Evolutionary conservation across 2,797 vertebrate species (phyloP).

Genomic region (Enteromius fasciolatus): DNA sequence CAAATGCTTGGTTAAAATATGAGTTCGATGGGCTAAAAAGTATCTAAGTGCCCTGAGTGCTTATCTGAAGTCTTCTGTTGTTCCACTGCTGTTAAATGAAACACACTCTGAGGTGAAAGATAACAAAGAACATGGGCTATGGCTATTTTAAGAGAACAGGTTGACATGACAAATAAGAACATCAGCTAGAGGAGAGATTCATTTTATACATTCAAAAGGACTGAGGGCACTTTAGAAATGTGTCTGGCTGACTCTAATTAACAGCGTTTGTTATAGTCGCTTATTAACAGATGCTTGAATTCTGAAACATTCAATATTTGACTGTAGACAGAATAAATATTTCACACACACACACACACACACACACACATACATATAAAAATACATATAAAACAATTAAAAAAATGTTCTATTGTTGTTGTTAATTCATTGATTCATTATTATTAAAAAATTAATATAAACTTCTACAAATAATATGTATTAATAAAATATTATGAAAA

Average conservation of each 20-base stretch:
- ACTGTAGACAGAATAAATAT: neutral
- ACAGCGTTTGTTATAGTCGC: neutral
- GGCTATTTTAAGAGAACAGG: constrained; percentile 33
- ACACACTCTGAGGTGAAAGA: constrained; percentile 46
- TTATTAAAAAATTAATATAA: neutral
- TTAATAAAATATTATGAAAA: neutral
- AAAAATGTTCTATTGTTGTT: neutral
- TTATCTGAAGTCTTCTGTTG: constrained; percentile 41
- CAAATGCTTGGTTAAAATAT: constrained; percentile 57
- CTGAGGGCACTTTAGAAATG: constrained; percentile 28
- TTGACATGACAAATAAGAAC: constrained; percentile 38
- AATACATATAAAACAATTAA: neutral
- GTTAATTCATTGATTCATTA: neutral
- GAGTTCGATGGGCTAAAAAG: constrained; percentile 39
- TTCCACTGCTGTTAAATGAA: constrained; percentile 42
- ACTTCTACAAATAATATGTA: neutral
- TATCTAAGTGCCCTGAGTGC: constrained; percentile 46
- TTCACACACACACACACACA: neutral
- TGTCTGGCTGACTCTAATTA: constrained; percentile 17
- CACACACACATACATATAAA: too few relatives aligned
- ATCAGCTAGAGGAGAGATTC: constrained; percentile 31
- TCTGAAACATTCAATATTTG: neutral
- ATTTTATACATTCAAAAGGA: constrained; percentile 26
- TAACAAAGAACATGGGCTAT: constrained; percentile 51
- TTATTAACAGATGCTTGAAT: neutral